Percentiles rank a stretch among this genome's conserved stretches.
phyloP scores from a whole-genome alignment of 2,797 vertebrate species.

The Chelon auratus region DNA sequence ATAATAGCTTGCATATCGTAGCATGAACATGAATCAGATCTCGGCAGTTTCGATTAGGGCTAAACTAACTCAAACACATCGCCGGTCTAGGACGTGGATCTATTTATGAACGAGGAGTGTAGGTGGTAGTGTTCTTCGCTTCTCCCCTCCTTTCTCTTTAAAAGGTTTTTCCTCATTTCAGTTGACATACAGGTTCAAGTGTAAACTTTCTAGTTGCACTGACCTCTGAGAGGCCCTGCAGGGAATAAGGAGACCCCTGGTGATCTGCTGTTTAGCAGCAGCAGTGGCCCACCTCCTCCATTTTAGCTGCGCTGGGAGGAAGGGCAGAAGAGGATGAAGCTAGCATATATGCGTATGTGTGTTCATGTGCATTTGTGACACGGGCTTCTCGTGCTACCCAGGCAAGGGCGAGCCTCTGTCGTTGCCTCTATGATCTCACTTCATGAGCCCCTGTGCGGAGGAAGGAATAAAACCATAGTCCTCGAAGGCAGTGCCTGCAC shows the following conservation, averaged over 20 bases:
- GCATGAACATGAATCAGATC: conserved; percentile 82
- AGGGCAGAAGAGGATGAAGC: conserved; percentile 63
- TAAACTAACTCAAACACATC: conserved; percentile 75
- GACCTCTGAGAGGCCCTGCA: conserved; percentile 74
- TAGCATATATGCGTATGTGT: conserved; percentile 32
- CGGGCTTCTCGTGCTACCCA: conserved; percentile 25
- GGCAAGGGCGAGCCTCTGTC: conserved; percentile 38
- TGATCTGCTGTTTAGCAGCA: conserved; percentile 77
- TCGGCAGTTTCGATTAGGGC: conserved; percentile 77
- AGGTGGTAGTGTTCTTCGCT: conserved; percentile 80
- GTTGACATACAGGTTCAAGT: conserved; percentile 79
- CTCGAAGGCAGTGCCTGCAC: conserved; percentile 43
- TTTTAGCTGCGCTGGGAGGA: conserved; percentile 61
- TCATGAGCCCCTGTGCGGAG: conserved; percentile 31
- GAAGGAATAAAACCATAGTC: conserved; percentile 44
- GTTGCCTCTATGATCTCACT: conserved; percentile 49
- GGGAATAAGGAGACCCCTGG: conserved; percentile 74
- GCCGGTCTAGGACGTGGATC: conserved; percentile 75
- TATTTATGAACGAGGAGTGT: conserved; percentile 82
- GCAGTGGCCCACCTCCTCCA: conserved; percentile 71
- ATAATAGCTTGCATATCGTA: conserved; percentile 81
- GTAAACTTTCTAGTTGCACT: conserved; percentile 79
- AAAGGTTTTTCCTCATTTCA: conserved; percentile 77
- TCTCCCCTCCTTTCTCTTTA: conserved; percentile 71
- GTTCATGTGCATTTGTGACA: conserved; percentile 35